phyloP scores from a whole-genome alignment of 2,113 vertebrate species.

The Rhabdornis inornatus region DNA sequence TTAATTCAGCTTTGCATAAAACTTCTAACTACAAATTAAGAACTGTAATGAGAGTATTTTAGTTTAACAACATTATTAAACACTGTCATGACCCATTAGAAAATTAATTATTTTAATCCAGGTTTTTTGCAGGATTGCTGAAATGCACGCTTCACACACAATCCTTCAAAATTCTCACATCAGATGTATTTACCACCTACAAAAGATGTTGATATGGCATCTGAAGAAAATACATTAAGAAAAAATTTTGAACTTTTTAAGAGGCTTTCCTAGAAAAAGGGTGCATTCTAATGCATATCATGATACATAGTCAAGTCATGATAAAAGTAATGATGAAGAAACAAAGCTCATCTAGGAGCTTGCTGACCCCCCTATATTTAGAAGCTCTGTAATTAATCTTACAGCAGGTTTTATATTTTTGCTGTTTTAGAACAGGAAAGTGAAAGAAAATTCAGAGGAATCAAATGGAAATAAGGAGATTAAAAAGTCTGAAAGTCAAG shows the following conservation, averaged over 20 bases:
- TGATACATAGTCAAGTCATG: neutral
- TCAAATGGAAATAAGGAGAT: neutral
- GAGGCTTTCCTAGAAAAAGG: neutral
- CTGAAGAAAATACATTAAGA: neutral
- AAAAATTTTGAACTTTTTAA: neutral
- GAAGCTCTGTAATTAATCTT: constrained; percentile 8
- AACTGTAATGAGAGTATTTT: neutral
- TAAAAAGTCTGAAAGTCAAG: constrained; percentile 13
- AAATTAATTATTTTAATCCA: neutral
- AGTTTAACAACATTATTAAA: neutral
- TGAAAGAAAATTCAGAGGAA: constrained; percentile 8
- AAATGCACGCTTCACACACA: neutral
- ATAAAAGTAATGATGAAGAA: constrained; percentile 4
- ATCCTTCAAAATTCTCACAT: neutral
- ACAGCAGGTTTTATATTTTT: neutral
- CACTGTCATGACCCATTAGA: neutral
- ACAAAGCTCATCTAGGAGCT: neutral
- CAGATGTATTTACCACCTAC: neutral
- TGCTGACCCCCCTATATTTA: neutral
- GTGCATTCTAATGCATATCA: neutral
- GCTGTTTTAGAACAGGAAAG: neutral
- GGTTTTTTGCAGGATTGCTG: neutral
- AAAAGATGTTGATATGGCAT: neutral
- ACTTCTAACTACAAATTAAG: neutral
- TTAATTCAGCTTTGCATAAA: neutral